phyloP scores from a whole-genome alignment of 2,888 invertebrate species.

The Nemoura dubitans region DNA sequence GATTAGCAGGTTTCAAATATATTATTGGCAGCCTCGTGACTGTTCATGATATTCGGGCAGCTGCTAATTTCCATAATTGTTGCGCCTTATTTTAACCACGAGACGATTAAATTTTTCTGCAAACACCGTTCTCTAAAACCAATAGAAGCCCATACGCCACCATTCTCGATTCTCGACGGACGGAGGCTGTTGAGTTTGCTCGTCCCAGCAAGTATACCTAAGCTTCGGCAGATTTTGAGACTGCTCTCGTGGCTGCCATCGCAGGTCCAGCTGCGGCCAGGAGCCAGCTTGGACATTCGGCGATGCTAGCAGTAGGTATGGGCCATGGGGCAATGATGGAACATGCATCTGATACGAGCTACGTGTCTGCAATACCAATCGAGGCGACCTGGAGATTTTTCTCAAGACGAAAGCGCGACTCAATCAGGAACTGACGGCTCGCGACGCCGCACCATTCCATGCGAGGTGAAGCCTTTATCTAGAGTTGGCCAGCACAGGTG shows the following conservation, averaged over 20 bases:
- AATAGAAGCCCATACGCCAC: background rate
- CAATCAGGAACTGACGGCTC: background rate
- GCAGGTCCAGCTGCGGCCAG: too few relatives aligned
- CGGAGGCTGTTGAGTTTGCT: too few relatives aligned
- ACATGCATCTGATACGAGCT: background rate
- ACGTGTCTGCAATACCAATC: background rate
- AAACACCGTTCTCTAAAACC: background rate
- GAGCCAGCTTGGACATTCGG: background rate
- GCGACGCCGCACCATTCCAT: background rate
- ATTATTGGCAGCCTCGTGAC: background rate
- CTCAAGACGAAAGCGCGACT: background rate
- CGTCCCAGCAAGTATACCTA: too few relatives aligned
- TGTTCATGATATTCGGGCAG: background rate
- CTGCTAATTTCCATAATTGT: constrained; percentile 7
- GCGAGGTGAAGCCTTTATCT: background rate
- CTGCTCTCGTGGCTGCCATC: too few relatives aligned
- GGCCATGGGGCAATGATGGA: background rate
- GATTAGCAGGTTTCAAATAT: background rate
- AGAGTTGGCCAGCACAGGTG: background rate
- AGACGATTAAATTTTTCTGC: background rate
- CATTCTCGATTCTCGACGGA: too few relatives aligned
- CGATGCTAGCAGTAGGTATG: too few relatives aligned
- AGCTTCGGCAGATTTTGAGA: too few relatives aligned
- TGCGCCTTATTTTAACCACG: background rate
- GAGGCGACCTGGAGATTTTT: background rate